Base-by-base conservation (phyloP, 2,797 vertebrate species). In the Morelia viridis region DNA sequence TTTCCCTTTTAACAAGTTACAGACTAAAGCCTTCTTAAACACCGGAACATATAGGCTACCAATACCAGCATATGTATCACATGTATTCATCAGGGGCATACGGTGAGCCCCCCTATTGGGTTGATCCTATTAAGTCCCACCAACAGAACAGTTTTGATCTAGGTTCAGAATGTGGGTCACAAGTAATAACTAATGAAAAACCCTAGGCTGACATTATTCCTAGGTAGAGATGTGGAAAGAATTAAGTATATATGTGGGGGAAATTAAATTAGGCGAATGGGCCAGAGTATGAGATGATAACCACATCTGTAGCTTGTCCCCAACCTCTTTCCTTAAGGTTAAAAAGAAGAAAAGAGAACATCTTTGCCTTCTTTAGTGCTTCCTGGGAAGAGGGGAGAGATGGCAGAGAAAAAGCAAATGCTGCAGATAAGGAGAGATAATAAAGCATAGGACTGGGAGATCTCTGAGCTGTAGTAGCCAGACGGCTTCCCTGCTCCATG, bases 1-100 rank as follows among this genome's bases (percentile, higher is more conserved):
- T 85, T 88, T 61, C 53, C 56, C 24, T 90, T 89, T 76, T 91
- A 89, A 46, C 56, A 35, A 15, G 15, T 87, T 89, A 68, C 26
- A 46, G 68, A 84, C 12, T 46, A 65, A 80, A 89, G 61, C 31
- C 24, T 76, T 80, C 50, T 87, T 91, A 50, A 31, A 71, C 60
- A 57, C 11, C 12, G 3, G 26, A 76, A 71, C 8, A 10, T 9
- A 1, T 1, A 60, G 26, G 50, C 12, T 89, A n/a, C 35, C 57
- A 64, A 31, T 24, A 64, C 1, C 0, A 11, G 65, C 4, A 19
- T 60, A 2, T 9, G 24, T 2, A 35, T 71, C 68, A 9, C 71
- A 22, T 46, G 28, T 13, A 35, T 60, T 65, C 4, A 71, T 22
- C 56, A 6, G 56, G 26, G 60, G n/a, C 62, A 35, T 19, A 0